Conservation (phyloP, 2,797 vertebrate species). For the Mastacembelus armatus region DNA sequence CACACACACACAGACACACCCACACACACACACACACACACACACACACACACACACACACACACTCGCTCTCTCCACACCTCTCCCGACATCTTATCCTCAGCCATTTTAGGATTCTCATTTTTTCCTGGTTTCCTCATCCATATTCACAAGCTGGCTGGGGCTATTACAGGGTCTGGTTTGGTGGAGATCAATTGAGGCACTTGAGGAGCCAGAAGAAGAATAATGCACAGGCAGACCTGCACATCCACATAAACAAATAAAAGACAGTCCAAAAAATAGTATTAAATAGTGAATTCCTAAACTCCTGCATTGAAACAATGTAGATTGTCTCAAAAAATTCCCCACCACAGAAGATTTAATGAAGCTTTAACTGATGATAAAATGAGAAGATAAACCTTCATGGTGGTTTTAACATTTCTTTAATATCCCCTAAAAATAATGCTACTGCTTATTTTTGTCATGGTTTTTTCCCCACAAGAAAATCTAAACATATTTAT, state of each 20-base stretch:
- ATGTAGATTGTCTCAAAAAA: too few species aligned
- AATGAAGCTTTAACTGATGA: background rate
- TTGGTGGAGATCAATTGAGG: constrained; percentile 74
- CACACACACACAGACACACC: constrained; percentile 33
- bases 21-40: constrained; percentile 23
- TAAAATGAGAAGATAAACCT: background rate
- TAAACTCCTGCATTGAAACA: background rate
- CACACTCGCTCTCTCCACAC: constrained; percentile 15
- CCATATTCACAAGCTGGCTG: constrained; percentile 75
- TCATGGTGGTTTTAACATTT: background rate
- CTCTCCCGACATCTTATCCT: constrained; percentile 50
- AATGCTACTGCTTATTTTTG: too few species aligned
- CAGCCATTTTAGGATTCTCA: constrained; percentile 61
- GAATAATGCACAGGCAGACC: constrained; percentile 10
- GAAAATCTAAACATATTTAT: background rate
- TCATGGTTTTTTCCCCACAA: too few species aligned
- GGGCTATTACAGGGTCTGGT: constrained; percentile 62
- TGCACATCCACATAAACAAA: constrained; percentile 2
- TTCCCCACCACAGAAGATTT: too few species aligned
- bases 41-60: constrained; percentile 12
- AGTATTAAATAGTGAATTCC: background rate
- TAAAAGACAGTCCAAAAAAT: background rate
- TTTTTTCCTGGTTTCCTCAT: constrained; percentile 65
- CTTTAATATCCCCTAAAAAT: background rate
- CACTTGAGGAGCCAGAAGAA: constrained; percentile 52